phyloP scores from a whole-genome alignment of 2,888 invertebrate species.

The Hirudinaria manillensis region DNA sequence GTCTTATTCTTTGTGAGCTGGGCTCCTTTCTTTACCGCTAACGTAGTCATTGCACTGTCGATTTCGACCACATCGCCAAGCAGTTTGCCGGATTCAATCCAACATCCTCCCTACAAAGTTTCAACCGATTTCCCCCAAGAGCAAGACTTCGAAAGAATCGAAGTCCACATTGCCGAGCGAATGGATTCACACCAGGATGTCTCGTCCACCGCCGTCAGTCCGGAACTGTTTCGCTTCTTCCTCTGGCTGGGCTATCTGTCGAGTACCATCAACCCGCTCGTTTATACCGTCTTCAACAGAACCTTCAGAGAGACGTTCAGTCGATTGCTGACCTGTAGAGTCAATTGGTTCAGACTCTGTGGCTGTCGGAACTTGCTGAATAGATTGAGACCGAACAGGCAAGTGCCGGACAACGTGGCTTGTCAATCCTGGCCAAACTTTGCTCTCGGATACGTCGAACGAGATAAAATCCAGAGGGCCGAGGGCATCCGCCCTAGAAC shows the following conservation, averaged over 20 bases:
- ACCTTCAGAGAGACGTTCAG: slow-evolving; percentile 24
- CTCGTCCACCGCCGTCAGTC: background rate
- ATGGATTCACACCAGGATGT: background rate
- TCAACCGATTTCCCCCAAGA: background rate
- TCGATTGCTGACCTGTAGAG: slow-evolving; percentile 1
- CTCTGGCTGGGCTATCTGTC: slow-evolving; percentile 26
- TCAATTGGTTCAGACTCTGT: slow-evolving; percentile 3
- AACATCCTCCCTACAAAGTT: slow-evolving; percentile 2
- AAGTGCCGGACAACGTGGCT: background rate
- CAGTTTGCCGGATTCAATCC: background rate
- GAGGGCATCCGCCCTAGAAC: slow-evolving; percentile 20
- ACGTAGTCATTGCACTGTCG: slow-evolving; percentile 73
- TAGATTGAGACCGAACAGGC: background rate
- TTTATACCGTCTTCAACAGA: slow-evolving; percentile 28
- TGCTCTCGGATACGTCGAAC: slow-evolving; percentile 21
- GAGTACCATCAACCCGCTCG: slow-evolving; percentile 27
- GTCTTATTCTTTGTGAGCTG: slow-evolving; percentile 51
- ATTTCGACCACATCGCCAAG: background rate
- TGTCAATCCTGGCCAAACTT: background rate
- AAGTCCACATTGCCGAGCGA: background rate
- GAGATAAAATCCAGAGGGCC: slow-evolving; percentile 21
- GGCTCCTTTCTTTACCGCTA: slow-evolving; percentile 53
- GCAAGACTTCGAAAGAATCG: background rate
- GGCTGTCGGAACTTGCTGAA: background rate
- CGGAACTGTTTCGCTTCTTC: slow-evolving; percentile 18